Conservation (phyloP, 2,113 vertebrate species). For the Hydropotes inermis region DNA sequence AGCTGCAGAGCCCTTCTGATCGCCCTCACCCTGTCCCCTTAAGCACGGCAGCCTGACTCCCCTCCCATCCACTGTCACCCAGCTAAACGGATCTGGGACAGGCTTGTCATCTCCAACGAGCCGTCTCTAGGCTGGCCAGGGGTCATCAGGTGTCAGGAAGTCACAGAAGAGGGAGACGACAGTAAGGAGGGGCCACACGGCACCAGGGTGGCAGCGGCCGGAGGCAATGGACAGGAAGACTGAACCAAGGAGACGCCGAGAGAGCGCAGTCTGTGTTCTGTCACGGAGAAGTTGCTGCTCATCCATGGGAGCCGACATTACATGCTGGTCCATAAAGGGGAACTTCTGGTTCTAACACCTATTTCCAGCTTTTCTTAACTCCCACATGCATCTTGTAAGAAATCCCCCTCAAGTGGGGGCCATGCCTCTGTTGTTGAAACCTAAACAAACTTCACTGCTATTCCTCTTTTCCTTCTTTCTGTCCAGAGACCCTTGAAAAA, state of each 20-base stretch:
- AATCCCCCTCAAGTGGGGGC: background rate
- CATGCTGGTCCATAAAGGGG: fast-evolving
- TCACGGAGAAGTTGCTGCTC: background rate
- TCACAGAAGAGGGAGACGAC: background rate
- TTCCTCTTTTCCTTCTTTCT: background rate
- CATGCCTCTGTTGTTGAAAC: background rate
- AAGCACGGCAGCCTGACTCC: background rate
- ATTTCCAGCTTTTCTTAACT: background rate
- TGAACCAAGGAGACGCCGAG: background rate
- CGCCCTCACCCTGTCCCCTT: no score
- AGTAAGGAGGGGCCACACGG: fast-evolving
- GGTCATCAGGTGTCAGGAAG: background rate
- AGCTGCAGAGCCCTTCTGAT: fast-evolving
- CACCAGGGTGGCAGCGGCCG: fast-evolving
- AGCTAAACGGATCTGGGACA: background rate
- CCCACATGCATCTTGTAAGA: background rate
- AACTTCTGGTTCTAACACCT: background rate
- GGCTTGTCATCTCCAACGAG: no score
- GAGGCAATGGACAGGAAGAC: background rate
- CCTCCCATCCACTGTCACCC: background rate
- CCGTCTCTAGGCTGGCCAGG: background rate
- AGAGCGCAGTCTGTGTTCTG: background rate
- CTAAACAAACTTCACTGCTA: background rate
- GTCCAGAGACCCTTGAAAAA: background rate
- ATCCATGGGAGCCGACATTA: fast-evolving